phyloP scores from a whole-genome alignment of 2,888 invertebrate species.

The Imbricaverruca yamaguchii region DNA sequence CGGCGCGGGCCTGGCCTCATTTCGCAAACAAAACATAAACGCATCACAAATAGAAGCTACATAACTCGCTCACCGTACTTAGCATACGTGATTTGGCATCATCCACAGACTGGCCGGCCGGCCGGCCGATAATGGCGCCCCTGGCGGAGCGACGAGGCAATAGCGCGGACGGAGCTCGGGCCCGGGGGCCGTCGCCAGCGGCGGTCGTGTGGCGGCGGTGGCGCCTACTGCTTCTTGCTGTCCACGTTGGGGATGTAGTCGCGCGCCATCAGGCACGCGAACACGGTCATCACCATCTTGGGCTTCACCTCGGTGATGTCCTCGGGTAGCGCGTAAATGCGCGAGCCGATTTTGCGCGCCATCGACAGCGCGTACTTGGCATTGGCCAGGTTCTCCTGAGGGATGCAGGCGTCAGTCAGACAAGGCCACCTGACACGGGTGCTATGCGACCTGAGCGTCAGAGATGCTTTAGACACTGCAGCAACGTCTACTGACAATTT shows the following conservation, averaged over 20 bases:
- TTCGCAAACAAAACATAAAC: conserved; percentile 2
- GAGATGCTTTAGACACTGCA: too few relatives aligned
- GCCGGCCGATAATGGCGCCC: background rate
- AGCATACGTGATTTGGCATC: conserved; percentile 7
- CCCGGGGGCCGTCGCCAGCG: too few relatives aligned
- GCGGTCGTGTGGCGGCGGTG: background rate
- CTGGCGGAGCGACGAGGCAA: background rate
- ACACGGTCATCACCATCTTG: conserved; percentile 99
- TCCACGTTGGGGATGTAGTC: conserved; percentile 90
- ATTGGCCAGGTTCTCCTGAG: conserved; percentile 85
- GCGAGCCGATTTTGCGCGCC: conserved; percentile 94
- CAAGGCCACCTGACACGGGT: too few relatives aligned
- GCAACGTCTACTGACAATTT: too few relatives aligned
- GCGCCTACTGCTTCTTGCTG: conserved; percentile 34
- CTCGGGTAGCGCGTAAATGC: conserved; percentile 96
- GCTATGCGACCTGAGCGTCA: too few relatives aligned
- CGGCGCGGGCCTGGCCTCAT: background rate
- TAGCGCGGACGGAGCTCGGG: background rate
- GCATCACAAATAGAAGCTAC: conserved; percentile 17
- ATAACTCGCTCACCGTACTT: background rate
- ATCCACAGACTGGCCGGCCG: background rate
- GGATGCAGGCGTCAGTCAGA: conserved; percentile 32
- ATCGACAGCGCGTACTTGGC: conserved; percentile 99
- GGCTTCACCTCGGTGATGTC: conserved; percentile 97
- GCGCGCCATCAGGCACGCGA: conserved; percentile 97